Conservation (phyloP, 2,797 vertebrate genomes). For the Smutsia temminckii region DNA sequence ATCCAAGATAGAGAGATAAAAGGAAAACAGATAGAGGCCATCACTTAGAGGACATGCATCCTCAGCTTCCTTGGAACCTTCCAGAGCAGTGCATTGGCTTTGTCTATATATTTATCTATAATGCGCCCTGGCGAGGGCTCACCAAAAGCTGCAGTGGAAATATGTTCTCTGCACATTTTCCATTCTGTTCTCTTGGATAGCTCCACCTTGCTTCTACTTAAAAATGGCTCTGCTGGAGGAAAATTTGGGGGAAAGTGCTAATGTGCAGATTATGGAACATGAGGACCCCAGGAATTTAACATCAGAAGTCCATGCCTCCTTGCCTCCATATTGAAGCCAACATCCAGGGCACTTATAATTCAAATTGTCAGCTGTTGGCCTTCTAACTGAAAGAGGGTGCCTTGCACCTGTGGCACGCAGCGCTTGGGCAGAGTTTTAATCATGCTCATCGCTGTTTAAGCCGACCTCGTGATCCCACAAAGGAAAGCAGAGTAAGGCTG, state of each 20-base stretch:
- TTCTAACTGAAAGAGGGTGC: constrained; percentile 58
- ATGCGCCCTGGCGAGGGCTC: constrained; percentile 48
- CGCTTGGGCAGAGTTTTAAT: constrained; percentile 65
- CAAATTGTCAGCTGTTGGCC: constrained; percentile 54
- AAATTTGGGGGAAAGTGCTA: neutral
- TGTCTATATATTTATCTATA: constrained; percentile 48
- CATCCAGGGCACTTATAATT: constrained; percentile 65
- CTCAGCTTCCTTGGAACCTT: constrained; percentile 72
- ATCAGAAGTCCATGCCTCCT: constrained; percentile 29
- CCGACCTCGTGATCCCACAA: constrained; percentile 28
- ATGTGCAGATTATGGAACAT: rapidly evolving
- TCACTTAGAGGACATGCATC: constrained; percentile 81
- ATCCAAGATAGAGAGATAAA: constrained; percentile 85
- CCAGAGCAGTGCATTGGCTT: constrained; percentile 67
- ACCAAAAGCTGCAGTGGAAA: constrained; percentile 63
- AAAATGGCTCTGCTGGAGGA: neutral
- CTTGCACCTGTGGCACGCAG: constrained; percentile 43
- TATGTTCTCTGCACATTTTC: neutral
- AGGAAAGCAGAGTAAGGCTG: neutral
- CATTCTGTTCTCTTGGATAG: neutral
- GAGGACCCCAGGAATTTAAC: constrained; percentile 7
- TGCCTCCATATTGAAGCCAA: constrained; percentile 15
- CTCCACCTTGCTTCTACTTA: neutral
- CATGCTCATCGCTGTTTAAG: constrained; percentile 32
- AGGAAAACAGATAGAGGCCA: constrained; percentile 81